These are phyloP conservation scores for Philotrypesis tridentata DNA, from an alignment of 1,140 invertebrate species.

Conservation along the genomic window DNA sequence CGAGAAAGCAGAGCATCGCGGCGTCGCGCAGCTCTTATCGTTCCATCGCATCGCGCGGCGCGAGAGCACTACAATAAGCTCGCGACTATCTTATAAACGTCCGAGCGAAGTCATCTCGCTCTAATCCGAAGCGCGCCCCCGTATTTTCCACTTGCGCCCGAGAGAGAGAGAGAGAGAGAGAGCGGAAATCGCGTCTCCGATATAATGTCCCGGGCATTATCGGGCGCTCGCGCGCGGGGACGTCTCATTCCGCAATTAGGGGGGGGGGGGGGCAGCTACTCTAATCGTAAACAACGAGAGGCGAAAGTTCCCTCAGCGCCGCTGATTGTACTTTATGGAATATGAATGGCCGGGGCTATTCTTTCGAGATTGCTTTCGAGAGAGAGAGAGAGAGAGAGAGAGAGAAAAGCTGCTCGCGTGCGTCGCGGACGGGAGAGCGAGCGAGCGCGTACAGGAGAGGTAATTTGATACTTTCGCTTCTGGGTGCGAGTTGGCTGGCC, in stretches of 20 bases:
- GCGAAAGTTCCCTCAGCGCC: not conserved
- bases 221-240: not conserved
- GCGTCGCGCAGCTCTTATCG: no score
- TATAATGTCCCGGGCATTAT: not conserved
- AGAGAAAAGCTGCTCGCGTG: not conserved
- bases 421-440: no score
- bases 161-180: no score
- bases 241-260: not conserved
- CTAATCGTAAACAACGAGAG: conserved; percentile 17
- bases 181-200: conserved; percentile 7
- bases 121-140: not conserved
- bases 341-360: conserved; percentile 6
- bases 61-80: no score
- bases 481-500: conserved; percentile 12
- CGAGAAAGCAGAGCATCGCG: no score
- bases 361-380: conserved; percentile 18
- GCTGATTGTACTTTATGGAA: conserved; percentile 43
- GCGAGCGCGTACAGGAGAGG: no score
- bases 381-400: no score
- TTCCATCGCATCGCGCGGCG: no score
- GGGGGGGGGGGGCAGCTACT: no score
- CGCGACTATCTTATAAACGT: no score
- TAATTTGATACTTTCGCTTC: conserved; percentile 33
- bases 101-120: no score
- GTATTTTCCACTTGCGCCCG: conserved; percentile 7